These are phyloP conservation scores for Philopedon plagiatum DNA, from an alignment of 2,888 invertebrate species.

Conservation along the genomic window DNA sequence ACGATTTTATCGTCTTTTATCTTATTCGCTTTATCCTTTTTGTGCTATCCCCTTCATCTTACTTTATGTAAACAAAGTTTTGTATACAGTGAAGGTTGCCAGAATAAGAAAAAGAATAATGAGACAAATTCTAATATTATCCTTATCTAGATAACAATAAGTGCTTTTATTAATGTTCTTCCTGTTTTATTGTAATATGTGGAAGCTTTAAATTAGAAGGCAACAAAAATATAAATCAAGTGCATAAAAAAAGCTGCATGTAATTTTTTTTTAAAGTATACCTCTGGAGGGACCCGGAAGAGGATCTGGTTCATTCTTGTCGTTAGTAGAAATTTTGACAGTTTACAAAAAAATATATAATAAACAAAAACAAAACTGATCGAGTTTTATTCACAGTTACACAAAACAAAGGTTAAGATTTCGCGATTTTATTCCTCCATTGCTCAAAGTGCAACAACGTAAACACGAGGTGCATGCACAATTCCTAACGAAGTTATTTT, in stretches of 20 bases:
- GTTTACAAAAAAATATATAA: conserved; percentile 27
- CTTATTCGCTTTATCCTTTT: not conserved
- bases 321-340: conserved; percentile 55
- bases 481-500: conserved; percentile 12
- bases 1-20: not conserved
- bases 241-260: too few species aligned
- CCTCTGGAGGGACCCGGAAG: conserved; percentile 57
- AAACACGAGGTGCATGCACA: conserved; percentile 46
- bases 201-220: too few species aligned
- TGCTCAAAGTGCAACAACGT: conserved; percentile 25
- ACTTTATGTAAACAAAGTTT: not conserved
- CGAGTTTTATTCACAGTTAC: not conserved
- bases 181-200: too few species aligned
- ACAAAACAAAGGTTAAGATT: not conserved
- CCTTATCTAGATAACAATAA: too few species aligned
- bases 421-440: not conserved
- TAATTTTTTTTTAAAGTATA: too few species aligned
- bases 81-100: too few species aligned
- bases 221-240: too few species aligned
- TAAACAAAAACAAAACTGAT: not conserved
- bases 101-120: not conserved
- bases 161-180: too few species aligned
- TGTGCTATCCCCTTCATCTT: not conserved
- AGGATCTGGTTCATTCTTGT: conserved; percentile 51
- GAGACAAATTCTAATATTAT: too few species aligned